Percentiles rank a stretch among this genome's conserved stretches.
Evolutionary conservation across 2,888 invertebrate species (phyloP).

Genomic region (Podotricha telesiphe): DNA sequence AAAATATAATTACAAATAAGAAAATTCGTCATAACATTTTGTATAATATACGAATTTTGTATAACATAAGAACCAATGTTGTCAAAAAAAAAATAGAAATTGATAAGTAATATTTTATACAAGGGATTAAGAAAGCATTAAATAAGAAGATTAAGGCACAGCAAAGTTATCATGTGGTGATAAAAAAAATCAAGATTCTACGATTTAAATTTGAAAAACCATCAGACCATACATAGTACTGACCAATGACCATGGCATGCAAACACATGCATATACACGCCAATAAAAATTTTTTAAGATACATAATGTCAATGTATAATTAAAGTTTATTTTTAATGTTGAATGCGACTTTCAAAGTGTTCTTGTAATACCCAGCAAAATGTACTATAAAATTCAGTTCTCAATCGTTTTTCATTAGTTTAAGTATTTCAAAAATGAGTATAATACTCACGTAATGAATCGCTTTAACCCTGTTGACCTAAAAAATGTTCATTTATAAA

Average conservation of each 20-base stretch:
- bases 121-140: constrained; percentile 8
- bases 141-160: constrained; percentile 30
- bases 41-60: too few species aligned
- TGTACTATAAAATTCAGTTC: constrained; percentile 45
- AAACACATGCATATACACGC: background rate
- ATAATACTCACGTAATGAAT: constrained; percentile 52
- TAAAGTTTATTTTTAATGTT: background rate
- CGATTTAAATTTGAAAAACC: background rate
- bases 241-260: background rate
- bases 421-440: constrained; percentile 37
- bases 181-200: constrained; percentile 8
- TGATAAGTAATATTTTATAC: background rate
- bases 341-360: background rate
- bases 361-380: constrained; percentile 16
- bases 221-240: background rate
- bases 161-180: constrained; percentile 13
- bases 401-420: constrained; percentile 25
- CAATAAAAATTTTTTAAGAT: background rate
- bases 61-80: too few species aligned
- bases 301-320: background rate
- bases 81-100: too few species aligned
- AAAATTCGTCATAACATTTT: too few species aligned
- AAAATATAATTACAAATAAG: too few species aligned
- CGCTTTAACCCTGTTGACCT: constrained; percentile 74
- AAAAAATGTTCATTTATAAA: constrained; percentile 44